Conservation (phyloP, 2,113 vertebrate species). For the Anoura caudifer region DNA sequence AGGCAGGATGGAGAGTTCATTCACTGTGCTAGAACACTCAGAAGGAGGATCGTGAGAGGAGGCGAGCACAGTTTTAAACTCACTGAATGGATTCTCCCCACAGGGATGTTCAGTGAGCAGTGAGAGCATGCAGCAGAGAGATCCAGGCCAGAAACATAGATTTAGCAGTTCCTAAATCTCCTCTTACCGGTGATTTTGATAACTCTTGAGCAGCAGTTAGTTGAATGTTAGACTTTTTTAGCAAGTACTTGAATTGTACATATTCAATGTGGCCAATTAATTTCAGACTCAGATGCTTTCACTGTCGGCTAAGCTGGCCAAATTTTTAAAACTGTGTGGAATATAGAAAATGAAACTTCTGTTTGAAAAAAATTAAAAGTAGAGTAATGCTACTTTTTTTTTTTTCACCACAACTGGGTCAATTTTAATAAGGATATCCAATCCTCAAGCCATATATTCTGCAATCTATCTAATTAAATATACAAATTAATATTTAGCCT, state of each 20-base stretch:
- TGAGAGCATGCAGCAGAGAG: neutral
- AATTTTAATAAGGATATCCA: neutral
- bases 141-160: neutral
- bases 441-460: neutral
- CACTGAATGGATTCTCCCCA: neutral
- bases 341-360: conserved; percentile 48
- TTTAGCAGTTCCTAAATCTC: conserved; percentile 10
- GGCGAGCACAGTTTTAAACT: neutral
- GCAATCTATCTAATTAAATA: neutral
- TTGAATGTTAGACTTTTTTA: conserved; percentile 26
- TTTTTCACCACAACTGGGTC: neutral
- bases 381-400: neutral
- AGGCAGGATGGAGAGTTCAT: neutral
- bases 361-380: neutral
- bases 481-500: neutral
- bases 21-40: neutral
- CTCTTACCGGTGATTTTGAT: neutral
- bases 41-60: neutral
- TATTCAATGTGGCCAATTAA: conserved; percentile 27
- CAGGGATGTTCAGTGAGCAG: neutral
- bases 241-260: conserved; percentile 12
- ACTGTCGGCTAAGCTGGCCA: neutral
- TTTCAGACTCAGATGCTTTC: conserved; percentile 23
- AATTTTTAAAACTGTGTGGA: conserved; percentile 39
- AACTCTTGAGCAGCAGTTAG: neutral